Base-by-base conservation (phyloP, 2,113 vertebrate genomes). In the Sinocyclocheilus rhinocerous region DNA sequence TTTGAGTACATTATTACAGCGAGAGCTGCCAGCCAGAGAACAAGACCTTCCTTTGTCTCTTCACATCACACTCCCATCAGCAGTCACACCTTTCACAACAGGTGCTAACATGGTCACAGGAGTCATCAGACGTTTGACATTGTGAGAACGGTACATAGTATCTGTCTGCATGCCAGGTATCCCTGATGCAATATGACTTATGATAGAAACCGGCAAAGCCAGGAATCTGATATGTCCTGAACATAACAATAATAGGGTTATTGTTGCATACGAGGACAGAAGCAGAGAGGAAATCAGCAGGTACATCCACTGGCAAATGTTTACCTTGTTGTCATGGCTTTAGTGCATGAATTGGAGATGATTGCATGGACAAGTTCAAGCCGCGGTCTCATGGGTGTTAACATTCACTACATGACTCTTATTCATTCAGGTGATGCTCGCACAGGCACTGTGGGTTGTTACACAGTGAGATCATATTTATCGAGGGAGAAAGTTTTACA, bases 61-160 rank as follows among this genome's bases (percentile, higher is more conserved):
- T 85, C 73, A 85, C 50, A 52, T 79, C 36, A 59, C 26, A 18
- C 33, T 42, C 6, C 8, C 29, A 84, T 15, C 52, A 79, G 8
- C 36, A 84, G 65, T 63, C 81, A 79, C 82, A 89, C 79, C 86
- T 87, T 89, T 81, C 76, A 83, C 75, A 84, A 42, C 63, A 67
- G 36, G 33, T 83, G 59, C 72, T 48, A 76, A 88, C 29, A 76
- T 22, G 55, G 79, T 45, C 18, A 15, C 22, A 36, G 24, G 48
- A 18, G 61, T 76, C 57, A 84, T 67, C 48, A 67, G 76, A 76
- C 0, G 11, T 52, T 15, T 81, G 29, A 72, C 63, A 42, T 24
- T 48, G 78, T 89, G 86, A 63, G 86, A 89, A 85, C 33, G 2
- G 26, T 20, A 22, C 20, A 20, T 48, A 63, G 75, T 84, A 36